Evolutionary conservation across 2,888 invertebrate genomes (phyloP).

Genomic region (Crossocerus cetratus): DNA sequence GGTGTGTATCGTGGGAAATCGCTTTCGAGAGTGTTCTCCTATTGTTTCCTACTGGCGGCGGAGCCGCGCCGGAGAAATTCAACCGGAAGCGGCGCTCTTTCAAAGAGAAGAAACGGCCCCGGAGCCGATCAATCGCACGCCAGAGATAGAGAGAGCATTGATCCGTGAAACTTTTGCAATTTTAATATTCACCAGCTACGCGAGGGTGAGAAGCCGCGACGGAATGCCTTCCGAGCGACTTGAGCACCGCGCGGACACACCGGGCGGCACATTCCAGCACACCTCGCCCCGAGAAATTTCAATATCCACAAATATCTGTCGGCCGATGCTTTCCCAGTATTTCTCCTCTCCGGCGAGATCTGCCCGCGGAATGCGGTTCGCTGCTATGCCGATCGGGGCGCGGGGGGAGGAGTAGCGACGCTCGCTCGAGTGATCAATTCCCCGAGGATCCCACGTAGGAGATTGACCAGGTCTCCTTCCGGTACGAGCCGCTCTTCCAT

Average conservation of each 20-base stretch:
- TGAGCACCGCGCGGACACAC: neutral
- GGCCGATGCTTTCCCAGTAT: slow-evolving; percentile 30
- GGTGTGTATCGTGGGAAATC: too few species aligned
- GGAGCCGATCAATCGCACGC: too few species aligned
- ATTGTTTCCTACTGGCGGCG: too few species aligned
- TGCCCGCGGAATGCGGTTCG: slow-evolving; percentile 35
- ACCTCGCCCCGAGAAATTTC: slow-evolving; percentile 53
- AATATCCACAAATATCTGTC: slow-evolving; percentile 48
- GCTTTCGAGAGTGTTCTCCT: too few species aligned
- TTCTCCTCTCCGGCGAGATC: slow-evolving; percentile 35
- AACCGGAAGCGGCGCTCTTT: too few species aligned
- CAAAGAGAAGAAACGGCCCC: too few species aligned
- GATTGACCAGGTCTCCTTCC: too few species aligned
- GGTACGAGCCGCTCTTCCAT: too few species aligned
- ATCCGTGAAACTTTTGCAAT: neutral
- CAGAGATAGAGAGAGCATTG: too few species aligned
- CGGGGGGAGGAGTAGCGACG: neutral
- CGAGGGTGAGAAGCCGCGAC: neutral
- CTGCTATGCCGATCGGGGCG: slow-evolving; percentile 3
- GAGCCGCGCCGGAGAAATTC: too few species aligned
- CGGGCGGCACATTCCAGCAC: neutral
- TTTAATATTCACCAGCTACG: neutral
- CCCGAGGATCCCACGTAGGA: neutral
- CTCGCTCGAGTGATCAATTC: neutral
- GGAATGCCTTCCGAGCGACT: neutral